Evolutionary conservation across 2,113 vertebrate species (phyloP).

Genomic region (Cyprinodon variegatus): DNA sequence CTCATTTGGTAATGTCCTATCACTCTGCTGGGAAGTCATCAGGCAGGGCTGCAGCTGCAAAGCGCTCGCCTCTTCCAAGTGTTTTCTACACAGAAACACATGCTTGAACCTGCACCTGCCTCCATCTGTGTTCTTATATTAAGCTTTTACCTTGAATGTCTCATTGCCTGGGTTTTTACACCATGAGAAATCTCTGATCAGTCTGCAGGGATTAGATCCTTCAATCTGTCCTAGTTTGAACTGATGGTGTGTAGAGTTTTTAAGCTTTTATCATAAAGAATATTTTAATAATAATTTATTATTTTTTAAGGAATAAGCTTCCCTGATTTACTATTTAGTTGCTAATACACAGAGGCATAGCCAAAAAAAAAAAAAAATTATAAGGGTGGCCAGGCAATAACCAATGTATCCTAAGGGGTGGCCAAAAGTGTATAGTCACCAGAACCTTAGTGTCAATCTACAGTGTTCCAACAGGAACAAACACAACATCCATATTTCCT

Average conservation of each 20-base stretch:
- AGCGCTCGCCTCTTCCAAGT: slow-evolving; percentile 32
- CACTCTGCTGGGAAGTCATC: slow-evolving; percentile 16
- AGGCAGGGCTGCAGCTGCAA: slow-evolving; percentile 27
- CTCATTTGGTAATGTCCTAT: slow-evolving; percentile 21
- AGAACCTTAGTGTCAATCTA: no score
- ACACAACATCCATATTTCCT: no score
- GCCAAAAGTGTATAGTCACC: no score
- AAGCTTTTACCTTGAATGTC: neutral
- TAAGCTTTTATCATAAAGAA: slow-evolving; percentile 10
- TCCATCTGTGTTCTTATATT: slow-evolving; percentile 1
- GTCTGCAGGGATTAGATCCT: slow-evolving; percentile 61
- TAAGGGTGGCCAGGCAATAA: no score
- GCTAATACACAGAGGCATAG: no score
- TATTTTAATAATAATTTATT: no score
- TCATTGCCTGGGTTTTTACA: slow-evolving; percentile 50
- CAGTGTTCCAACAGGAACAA: no score
- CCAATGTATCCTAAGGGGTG: no score
- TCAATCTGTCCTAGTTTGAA: slow-evolving; percentile 17
- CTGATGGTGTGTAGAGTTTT: slow-evolving; percentile 16
- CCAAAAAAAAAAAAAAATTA: no score
- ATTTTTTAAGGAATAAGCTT: no score
- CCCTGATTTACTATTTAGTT: no score
- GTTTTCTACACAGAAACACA: neutral
- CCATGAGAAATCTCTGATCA: slow-evolving; percentile 53
- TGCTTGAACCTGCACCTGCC: slow-evolving; percentile 43